Percentiles rank a stretch among this genome's conserved stretches.
Evolutionary conservation across 1,140 invertebrate species (phyloP).

Genomic region (Drosophila seguyi): DNA sequence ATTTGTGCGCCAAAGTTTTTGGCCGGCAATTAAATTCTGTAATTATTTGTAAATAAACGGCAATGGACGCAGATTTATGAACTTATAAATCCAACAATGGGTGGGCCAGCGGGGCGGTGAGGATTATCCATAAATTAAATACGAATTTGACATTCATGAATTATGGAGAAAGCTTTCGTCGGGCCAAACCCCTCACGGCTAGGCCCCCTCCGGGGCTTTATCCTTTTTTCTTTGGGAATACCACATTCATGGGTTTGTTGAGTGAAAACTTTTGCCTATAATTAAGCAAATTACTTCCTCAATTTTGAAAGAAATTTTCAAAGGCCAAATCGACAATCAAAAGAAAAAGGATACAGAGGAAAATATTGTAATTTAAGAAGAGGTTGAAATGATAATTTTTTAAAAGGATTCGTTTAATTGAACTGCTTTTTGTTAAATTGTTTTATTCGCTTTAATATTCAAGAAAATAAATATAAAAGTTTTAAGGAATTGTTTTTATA

Average conservation of each 20-base stretch:
- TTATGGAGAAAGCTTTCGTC: slow-evolving; percentile 23
- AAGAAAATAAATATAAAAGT: too few relatives aligned
- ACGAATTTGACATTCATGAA: slow-evolving; percentile 48
- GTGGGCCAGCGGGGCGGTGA: neutral
- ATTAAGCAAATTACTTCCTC: slow-evolving; percentile 37
- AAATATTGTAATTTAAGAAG: neutral
- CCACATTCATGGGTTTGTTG: slow-evolving; percentile 14
- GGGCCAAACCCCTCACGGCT: neutral
- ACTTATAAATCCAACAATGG: slow-evolving; percentile 40
- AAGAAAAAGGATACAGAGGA: neutral
- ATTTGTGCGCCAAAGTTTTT: slow-evolving; percentile 45
- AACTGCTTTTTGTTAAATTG: too few relatives aligned
- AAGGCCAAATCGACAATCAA: slow-evolving; percentile 12
- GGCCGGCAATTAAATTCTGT: slow-evolving; percentile 45
- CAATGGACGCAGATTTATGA: slow-evolving; percentile 48
- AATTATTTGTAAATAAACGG: slow-evolving; percentile 55
- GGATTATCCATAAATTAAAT: slow-evolving; percentile 45
- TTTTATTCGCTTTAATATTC: too few relatives aligned
- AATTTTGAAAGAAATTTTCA: slow-evolving; percentile 12
- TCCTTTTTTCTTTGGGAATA: slow-evolving; percentile 12
- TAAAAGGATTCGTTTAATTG: neutral
- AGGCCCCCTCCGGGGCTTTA: neutral
- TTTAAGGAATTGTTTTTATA: too few relatives aligned
- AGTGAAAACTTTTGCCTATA: slow-evolving; percentile 29
- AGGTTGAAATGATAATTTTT: too few relatives aligned